These are phyloP conservation scores for Tortrix viridana DNA, from an alignment of 2,888 invertebrate genomes.

Conservation along the genomic window DNA sequence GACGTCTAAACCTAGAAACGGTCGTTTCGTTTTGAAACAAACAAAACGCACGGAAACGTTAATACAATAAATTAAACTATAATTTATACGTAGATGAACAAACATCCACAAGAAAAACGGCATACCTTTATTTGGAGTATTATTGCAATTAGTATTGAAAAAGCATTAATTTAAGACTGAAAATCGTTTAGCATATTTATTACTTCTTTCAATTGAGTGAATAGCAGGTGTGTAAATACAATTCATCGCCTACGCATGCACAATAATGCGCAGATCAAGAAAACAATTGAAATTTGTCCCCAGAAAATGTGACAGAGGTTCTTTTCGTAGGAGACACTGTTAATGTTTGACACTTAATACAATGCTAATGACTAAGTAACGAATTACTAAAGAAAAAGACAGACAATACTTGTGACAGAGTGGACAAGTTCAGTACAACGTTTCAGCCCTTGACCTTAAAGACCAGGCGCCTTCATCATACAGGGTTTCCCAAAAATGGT, in stretches of 20 bases:
- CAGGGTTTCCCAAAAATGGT: too few relatives aligned
- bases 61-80: conserved; percentile 26
- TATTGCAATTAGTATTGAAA: too few relatives aligned
- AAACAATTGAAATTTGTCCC: not conserved
- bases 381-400: too few relatives aligned
- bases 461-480: too few relatives aligned
- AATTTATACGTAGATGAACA: conserved; percentile 5
- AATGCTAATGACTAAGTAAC: too few relatives aligned
- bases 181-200: not conserved
- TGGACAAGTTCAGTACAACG: too few relatives aligned
- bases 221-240: conserved; percentile 24
- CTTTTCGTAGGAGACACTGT: too few relatives aligned
- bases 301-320: too few relatives aligned
- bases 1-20: conserved; percentile 21
- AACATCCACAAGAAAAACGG: conserved; percentile 4
- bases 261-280: conserved; percentile 7
- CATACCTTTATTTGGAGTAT: too few relatives aligned
- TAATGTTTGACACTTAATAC: too few relatives aligned
- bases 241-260: conserved; percentile 10
- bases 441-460: too few relatives aligned
- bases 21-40: conserved; percentile 18
- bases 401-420: too few relatives aligned
- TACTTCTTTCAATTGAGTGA: not conserved
- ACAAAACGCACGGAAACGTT: conserved; percentile 19
- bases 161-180: not conserved